Evolutionary conservation across 2,888 invertebrate genomes (phyloP).

Genomic region (Epiblema foenella): DNA sequence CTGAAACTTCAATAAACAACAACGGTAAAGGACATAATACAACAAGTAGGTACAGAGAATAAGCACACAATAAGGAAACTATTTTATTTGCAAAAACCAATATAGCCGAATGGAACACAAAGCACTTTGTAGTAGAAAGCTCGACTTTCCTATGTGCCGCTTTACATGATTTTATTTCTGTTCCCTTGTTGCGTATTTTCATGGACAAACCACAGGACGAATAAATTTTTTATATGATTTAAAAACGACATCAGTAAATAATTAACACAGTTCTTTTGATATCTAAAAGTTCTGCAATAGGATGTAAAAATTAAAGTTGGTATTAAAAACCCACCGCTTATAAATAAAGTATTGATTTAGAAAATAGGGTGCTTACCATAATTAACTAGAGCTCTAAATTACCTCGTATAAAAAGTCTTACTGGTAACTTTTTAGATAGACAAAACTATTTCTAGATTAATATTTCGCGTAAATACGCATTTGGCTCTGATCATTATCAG

Average conservation of each 20-base stretch:
- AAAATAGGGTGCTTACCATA: too few species aligned
- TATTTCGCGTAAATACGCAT: too few species aligned
- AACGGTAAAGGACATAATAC: slow-evolving; percentile 16
- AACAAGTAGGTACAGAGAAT: slow-evolving; percentile 38
- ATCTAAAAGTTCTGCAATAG: too few species aligned
- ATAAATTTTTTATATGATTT: slow-evolving; percentile 9
- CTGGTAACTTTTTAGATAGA: too few species aligned
- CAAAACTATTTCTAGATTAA: too few species aligned
- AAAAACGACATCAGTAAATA: not conserved
- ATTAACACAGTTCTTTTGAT: not conserved
- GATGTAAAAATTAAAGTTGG: too few species aligned
- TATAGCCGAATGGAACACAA: slow-evolving; percentile 33
- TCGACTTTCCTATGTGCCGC: slow-evolving; percentile 27
- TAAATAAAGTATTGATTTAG: too few species aligned
- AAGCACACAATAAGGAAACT: slow-evolving; percentile 45
- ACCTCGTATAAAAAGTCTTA: too few species aligned
- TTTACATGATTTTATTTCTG: slow-evolving; percentile 23
- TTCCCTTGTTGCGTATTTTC: not conserved
- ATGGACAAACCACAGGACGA: not conserved
- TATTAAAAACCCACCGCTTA: too few species aligned
- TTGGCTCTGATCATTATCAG: too few species aligned
- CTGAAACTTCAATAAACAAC: not conserved
- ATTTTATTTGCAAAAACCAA: slow-evolving; percentile 47
- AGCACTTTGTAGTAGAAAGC: slow-evolving; percentile 30
- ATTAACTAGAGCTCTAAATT: too few species aligned